Percentiles rank a stretch among this genome's conserved stretches.
Conservation (phyloP, 2,797 vertebrate species). For the Capromys pilorides region DNA sequence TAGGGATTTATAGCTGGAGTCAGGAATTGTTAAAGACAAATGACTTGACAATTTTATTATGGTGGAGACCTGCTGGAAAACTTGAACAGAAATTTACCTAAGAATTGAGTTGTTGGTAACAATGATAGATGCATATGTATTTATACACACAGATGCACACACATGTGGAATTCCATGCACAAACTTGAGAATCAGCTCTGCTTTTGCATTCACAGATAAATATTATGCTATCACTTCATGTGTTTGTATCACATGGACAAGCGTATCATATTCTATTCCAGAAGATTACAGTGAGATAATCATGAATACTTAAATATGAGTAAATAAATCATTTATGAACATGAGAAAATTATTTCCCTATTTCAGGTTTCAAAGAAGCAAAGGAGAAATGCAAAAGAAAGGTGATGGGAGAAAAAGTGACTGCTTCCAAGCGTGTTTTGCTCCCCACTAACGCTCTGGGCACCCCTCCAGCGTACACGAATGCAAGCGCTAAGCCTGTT, state of each 20-base stretch:
- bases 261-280: neutral
- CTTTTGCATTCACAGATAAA: neutral
- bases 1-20: slow-evolving; percentile 79
- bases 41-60: slow-evolving; percentile 77
- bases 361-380: neutral
- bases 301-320: neutral
- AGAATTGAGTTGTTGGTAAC: slow-evolving; percentile 39
- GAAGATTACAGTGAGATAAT: neutral
- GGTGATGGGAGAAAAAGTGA: rapidly evolving
- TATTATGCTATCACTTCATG: neutral
- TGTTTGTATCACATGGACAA: neutral
- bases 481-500: neutral
- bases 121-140: neutral
- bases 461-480: too few relatives aligned
- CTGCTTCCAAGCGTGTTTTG: neutral
- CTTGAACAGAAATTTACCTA: slow-evolving; percentile 56
- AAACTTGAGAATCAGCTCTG: neutral
- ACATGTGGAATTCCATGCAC: neutral
- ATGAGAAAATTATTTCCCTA: neutral
- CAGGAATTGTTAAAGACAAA: slow-evolving; percentile 78
- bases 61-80: slow-evolving; percentile 63
- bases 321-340: neutral
- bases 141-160: neutral
- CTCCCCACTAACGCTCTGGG: rapidly evolving
- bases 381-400: neutral